These are phyloP conservation scores for Talpa occidentalis DNA, from an alignment of 2,113 vertebrate genomes.

Conservation along the genomic window DNA sequence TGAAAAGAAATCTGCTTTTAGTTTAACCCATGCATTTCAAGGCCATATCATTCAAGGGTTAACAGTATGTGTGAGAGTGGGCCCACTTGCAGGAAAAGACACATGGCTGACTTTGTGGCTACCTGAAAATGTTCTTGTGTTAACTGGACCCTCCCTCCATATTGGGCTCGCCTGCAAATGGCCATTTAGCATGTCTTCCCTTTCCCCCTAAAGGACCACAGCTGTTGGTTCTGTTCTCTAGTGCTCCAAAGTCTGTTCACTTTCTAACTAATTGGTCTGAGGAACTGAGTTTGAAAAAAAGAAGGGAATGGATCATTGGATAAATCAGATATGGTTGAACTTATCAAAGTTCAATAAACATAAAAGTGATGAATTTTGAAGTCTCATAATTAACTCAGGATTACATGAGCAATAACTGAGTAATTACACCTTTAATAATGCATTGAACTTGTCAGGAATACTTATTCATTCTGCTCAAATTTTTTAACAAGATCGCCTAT, in stretches of 20 bases:
- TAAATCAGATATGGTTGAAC: constrained; percentile 85
- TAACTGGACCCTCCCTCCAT: neutral
- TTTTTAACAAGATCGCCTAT: constrained; percentile 90
- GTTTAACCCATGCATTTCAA: neutral
- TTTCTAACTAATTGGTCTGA: constrained; percentile 6
- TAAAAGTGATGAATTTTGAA: constrained; percentile 91
- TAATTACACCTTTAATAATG: constrained; percentile 91
- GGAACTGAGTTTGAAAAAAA: constrained; percentile 63
- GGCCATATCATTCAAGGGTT: neutral
- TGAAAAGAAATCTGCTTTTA: neutral
- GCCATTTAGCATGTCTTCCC: neutral
- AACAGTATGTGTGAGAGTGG: neutral
- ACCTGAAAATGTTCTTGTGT: neutral
- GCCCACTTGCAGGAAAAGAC: neutral
- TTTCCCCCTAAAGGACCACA: neutral
- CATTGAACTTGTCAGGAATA: constrained; percentile 90
- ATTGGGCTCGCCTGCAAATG: neutral
- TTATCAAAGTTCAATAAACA: constrained; percentile 90
- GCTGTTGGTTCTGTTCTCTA: neutral
- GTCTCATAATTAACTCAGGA: constrained; percentile 89
- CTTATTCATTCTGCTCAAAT: constrained; percentile 89
- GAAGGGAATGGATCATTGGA: constrained; percentile 66
- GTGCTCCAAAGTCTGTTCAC: neutral
- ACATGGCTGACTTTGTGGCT: neutral
- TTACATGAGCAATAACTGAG: constrained; percentile 89